A percentile compares a stretch with the other conserved stretches of the same genome.
phyloP scores from a whole-genome alignment of 1,140 invertebrate genomes.

The Stegodyphus dumicola region DNA sequence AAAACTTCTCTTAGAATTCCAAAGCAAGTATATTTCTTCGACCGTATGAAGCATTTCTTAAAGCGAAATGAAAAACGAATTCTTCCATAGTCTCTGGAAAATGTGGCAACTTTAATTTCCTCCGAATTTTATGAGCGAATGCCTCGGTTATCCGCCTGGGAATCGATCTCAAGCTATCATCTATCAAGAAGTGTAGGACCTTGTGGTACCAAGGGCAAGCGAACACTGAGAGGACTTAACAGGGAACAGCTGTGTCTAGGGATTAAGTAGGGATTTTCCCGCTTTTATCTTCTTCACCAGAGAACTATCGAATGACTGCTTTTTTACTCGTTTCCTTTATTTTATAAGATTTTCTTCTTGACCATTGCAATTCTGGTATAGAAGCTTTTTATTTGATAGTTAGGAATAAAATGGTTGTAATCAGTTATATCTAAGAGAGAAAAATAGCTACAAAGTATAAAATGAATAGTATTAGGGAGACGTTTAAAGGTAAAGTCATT shows the following conservation, averaged over 20 bases:
- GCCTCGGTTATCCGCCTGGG: neutral
- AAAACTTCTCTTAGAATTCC: no score
- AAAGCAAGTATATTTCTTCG: no score
- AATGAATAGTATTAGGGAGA: no score
- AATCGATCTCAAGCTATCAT: neutral
- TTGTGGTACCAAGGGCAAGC: neutral
- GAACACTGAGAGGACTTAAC: neutral
- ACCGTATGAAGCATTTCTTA: no score
- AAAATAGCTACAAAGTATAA: no score
- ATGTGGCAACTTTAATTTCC: neutral
- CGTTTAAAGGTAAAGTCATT: no score
- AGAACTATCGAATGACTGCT: neutral
- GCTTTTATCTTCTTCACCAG: conserved; percentile 20
- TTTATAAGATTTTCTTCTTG: no score
- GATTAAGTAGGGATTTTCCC: conserved; percentile 14
- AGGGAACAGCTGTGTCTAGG: conserved; percentile 9
- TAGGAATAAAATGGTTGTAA: neutral
- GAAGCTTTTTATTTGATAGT: neutral
- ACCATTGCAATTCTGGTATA: neutral
- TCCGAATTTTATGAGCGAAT: conserved; percentile 5
- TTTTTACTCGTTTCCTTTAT: neutral
- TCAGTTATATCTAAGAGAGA: neutral
- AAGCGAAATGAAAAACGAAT: no score
- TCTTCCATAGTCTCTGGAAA: no score
- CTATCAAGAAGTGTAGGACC: conserved; percentile 5